phyloP scores from a whole-genome alignment of 2,113 vertebrate species.

The Sciurus niger region DNA sequence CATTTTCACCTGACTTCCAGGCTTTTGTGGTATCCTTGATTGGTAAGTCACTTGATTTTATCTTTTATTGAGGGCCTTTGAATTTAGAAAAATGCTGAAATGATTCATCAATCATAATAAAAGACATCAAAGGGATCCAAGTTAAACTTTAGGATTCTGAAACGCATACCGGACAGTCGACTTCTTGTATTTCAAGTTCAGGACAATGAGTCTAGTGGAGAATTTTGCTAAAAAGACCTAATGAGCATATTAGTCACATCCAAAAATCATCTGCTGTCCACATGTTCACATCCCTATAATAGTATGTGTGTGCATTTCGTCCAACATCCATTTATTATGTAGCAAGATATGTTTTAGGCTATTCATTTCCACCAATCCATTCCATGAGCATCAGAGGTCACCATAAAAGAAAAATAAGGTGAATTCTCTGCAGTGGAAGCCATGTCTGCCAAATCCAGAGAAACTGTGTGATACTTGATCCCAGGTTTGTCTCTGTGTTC shows the following conservation, averaged over 20 bases:
- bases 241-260: constrained; percentile 75
- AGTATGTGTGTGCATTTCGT: background rate
- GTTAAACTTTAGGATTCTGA: constrained; percentile 64
- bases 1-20: constrained; percentile 66
- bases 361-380: constrained; percentile 48
- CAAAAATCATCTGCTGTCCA: constrained; percentile 74
- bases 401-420: constrained; percentile 28
- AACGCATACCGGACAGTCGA: background rate
- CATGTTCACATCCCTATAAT: constrained; percentile 60
- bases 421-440: background rate
- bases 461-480: background rate
- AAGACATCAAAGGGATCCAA: constrained; percentile 77
- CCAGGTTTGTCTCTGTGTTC: background rate
- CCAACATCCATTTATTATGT: constrained; percentile 64
- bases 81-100: constrained; percentile 77
- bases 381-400: constrained; percentile 58
- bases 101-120: constrained; percentile 79
- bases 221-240: constrained; percentile 65
- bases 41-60: constrained; percentile 68
- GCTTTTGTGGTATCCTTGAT: constrained; percentile 59
- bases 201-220: constrained; percentile 39
- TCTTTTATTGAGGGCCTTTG: constrained; percentile 76
- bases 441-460: background rate
- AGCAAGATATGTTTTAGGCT: constrained; percentile 58
- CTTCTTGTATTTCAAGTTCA: constrained; percentile 74